phyloP scores from a whole-genome alignment of 2,888 invertebrate species.

The Lordiphosa andalusiaca region DNA sequence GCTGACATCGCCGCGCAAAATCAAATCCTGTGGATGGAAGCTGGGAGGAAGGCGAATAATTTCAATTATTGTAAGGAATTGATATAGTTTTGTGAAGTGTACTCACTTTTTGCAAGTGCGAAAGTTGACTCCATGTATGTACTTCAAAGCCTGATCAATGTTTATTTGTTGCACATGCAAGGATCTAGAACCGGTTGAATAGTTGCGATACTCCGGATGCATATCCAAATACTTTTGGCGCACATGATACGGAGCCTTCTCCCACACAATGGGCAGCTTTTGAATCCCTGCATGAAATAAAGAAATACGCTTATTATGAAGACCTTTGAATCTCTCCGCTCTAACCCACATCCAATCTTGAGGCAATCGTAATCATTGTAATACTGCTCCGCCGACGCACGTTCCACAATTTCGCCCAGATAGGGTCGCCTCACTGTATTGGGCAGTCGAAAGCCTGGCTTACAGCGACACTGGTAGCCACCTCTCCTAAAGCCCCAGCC shows the following conservation, averaged over 20 bases:
- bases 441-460: conserved; percentile 93
- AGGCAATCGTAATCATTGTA: conserved; percentile 95
- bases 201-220: conserved; percentile 88
- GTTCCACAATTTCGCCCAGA: conserved; percentile 95
- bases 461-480: conserved; percentile 96
- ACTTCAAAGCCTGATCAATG: conserved; percentile 88
- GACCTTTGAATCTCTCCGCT: not conserved
- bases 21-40: conserved; percentile 87
- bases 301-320: not conserved
- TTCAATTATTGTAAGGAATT: too few relatives aligned
- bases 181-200: conserved; percentile 84
- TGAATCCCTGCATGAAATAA: conserved; percentile 86
- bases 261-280: conserved; percentile 91
- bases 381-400: conserved; percentile 95
- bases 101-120: conserved; percentile 81
- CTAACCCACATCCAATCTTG: conserved; percentile 92
- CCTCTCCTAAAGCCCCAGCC: conserved; percentile 98
- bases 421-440: conserved; percentile 93
- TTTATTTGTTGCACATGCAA: conserved; percentile 86
- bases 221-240: conserved; percentile 88
- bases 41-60: conserved; percentile 76
- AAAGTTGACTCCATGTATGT: conserved; percentile 86
- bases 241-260: conserved; percentile 85
- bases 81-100: too few relatives aligned
- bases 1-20: conserved; percentile 91